Evolutionary conservation across 2,113 vertebrate species (phyloP), one percentile per base, ranked within the genome.

Genomic region (Nyctereutes procyonoides): DNA sequence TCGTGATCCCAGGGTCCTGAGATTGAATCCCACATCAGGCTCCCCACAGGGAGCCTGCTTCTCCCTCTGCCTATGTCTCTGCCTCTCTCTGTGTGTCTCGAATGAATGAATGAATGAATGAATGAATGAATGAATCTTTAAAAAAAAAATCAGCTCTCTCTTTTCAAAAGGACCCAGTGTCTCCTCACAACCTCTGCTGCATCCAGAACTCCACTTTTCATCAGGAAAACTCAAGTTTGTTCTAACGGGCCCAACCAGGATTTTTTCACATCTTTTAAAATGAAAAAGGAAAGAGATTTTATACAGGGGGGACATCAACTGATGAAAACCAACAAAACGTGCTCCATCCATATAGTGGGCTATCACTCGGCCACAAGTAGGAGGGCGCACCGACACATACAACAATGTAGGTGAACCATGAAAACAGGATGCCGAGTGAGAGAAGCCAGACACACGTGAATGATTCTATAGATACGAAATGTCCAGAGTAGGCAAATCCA

Each of bases 401-500:
- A 30, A 5, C 20, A 6, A 32, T 1, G 2, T 1, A n/a, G 28
- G 56, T 28, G 55, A 20, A 38, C 63, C 69, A 71, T 28, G 89
- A 63, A 53, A 55, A n/a, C 35, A 12, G 4, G 8, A 16, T 1
- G 17, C 30, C 2, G 3, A 51, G 35, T 16, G 55, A 63, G 62
- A 48, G 65, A 62, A 28, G 20, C 13, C 90, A n/a, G 82, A 17
- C 43, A 63, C 67, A 48, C 1, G 4, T 3, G 10, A 14, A 5
- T 4, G 58, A 43, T 1, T 67, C 85, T 69, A 24, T 1, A 5
- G 35, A 15, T 0, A 1, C 0, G 0, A 26, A 62, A 11, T 5
- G 48, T 43, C 38, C 30, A 12, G n/a, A 58, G 74, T 2, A 5
- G 14, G 32, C 67, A 53, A 55, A 11, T 16, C 62, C 81, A 6